phyloP scores from a whole-genome alignment of 2,113 vertebrate species.

The Chinchilla lanigera region DNA sequence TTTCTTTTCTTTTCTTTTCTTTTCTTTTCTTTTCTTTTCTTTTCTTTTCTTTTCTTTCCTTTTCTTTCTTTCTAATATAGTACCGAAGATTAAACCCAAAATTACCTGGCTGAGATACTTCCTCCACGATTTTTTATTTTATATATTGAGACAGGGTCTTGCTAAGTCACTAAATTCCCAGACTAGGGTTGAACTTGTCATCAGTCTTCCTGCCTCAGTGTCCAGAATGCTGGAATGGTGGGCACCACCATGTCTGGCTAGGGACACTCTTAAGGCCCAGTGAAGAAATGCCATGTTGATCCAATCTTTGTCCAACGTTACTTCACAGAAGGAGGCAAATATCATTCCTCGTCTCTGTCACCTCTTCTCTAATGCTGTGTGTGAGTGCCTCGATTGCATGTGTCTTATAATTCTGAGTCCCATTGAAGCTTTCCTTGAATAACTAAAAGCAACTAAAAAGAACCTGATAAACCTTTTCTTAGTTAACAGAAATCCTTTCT shows the following conservation, averaged over 20 bases:
- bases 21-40: no score
- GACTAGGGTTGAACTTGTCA: background rate
- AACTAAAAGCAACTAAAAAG: conserved; percentile 40
- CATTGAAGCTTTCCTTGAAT: background rate
- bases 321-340: background rate
- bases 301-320: background rate
- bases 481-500: conserved; percentile 51
- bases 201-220: background rate
- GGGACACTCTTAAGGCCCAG: conserved; percentile 1
- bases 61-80: background rate
- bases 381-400: background rate
- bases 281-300: background rate
- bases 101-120: background rate
- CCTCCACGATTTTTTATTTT: background rate
- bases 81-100: background rate
- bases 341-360: background rate
- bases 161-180: background rate
- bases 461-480: background rate
- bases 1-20: no score
- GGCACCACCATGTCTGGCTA: background rate
- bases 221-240: background rate
- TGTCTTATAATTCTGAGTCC: background rate
- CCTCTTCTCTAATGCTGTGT: background rate
- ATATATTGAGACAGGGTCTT: background rate
- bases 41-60: no score